These are phyloP conservation scores for Neostethus bicornis DNA, from an alignment of 2,797 vertebrate genomes.

Conservation along the genomic window DNA sequence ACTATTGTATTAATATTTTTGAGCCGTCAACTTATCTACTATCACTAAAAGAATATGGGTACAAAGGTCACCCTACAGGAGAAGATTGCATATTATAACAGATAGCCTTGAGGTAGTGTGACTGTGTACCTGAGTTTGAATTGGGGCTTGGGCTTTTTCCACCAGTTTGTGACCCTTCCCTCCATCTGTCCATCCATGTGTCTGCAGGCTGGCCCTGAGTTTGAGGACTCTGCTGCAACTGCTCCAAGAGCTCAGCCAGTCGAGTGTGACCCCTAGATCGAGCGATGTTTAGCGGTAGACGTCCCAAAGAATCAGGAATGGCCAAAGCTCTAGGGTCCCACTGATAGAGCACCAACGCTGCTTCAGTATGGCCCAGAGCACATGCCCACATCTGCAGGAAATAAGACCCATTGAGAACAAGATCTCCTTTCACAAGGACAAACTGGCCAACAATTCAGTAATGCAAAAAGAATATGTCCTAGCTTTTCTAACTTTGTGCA, in stretches of 20 bases:
- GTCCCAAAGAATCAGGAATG: slow-evolving; percentile 95
- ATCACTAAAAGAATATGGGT: background rate
- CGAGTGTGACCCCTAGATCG: slow-evolving; percentile 94
- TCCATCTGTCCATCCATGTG: slow-evolving; percentile 92
- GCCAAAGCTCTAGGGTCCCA: slow-evolving; percentile 95
- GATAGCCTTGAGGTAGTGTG: background rate
- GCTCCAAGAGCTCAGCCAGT: slow-evolving; percentile 93
- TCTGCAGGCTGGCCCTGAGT: slow-evolving; percentile 80
- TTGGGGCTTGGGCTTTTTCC: slow-evolving; percentile 83
- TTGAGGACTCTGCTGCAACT: slow-evolving; percentile 88
- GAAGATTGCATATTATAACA: too few species aligned
- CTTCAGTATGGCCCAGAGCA: slow-evolving; percentile 93
- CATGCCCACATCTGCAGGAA: slow-evolving; percentile 96
- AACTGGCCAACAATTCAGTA: too few species aligned
- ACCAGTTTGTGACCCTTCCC: slow-evolving; percentile 79
- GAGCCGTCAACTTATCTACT: background rate
- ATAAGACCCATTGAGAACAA: too few species aligned
- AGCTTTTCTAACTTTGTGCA: too few species aligned
- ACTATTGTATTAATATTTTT: background rate
- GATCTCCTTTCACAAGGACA: too few species aligned
- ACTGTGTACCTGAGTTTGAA: slow-evolving; percentile 84
- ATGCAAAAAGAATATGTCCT: too few species aligned
- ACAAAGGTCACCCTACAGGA: background rate
- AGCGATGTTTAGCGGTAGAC: slow-evolving; percentile 92
- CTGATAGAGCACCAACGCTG: slow-evolving; percentile 93